phyloP scores from a whole-genome alignment of 2,888 invertebrate species.

The Ennomos erosarius region DNA sequence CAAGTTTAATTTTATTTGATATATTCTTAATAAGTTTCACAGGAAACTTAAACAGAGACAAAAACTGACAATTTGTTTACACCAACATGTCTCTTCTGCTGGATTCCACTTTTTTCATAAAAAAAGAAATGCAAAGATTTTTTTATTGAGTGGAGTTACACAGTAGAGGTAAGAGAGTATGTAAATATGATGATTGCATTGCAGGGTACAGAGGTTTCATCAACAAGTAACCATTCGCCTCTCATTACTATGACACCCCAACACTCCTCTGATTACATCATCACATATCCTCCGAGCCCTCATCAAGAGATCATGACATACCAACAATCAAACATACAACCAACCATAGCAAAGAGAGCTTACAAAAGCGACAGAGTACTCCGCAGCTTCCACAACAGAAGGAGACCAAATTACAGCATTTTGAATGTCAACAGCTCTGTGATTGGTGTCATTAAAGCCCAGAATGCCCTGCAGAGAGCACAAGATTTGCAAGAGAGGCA shows the following conservation, averaged over 20 bases:
- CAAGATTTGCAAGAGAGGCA: constrained; percentile 21
- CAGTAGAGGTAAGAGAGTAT: too few species aligned
- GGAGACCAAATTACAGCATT: constrained; percentile 44
- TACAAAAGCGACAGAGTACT: constrained; percentile 59
- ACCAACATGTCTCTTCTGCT: too few species aligned
- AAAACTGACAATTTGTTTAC: too few species aligned
- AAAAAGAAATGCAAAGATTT: too few species aligned
- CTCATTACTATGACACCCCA: constrained; percentile 60
- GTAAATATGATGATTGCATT: constrained; percentile 25
- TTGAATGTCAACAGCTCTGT: constrained; percentile 38
- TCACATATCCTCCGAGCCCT: constrained; percentile 44
- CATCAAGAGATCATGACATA: constrained; percentile 38
- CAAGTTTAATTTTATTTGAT: too few species aligned
- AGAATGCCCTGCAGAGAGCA: constrained; percentile 33
- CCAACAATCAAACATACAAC: constrained; percentile 11
- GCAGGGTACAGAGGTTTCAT: constrained; percentile 59
- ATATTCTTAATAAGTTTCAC: too few species aligned
- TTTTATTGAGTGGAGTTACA: too few species aligned
- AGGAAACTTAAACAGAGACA: too few species aligned
- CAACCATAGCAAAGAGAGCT: constrained; percentile 16
- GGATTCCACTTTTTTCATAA: too few species aligned
- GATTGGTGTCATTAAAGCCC: constrained; percentile 35
- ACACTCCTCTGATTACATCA: constrained; percentile 36
- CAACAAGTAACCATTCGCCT: constrained; percentile 58
- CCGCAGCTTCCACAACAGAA: constrained; percentile 55